phyloP scores from a whole-genome alignment of 2,113 vertebrate genomes.

The Dasyornis broadbenti region DNA sequence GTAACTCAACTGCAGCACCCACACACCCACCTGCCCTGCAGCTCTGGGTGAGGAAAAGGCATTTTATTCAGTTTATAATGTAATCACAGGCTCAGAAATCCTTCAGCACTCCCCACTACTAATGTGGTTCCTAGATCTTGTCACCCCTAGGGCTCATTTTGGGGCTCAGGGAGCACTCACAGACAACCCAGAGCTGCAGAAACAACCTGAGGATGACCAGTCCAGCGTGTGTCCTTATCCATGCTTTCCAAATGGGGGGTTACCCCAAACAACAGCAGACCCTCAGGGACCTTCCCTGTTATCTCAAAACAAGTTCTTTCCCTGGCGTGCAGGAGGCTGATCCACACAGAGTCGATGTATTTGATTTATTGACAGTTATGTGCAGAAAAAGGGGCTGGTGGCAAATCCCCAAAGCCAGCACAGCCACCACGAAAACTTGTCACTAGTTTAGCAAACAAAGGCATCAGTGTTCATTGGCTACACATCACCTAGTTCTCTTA shows the following conservation, averaged over 20 bases:
- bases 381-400: background rate
- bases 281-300: background rate
- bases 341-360: background rate
- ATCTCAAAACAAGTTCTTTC: background rate
- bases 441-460: background rate
- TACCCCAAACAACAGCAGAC: background rate
- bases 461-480: background rate
- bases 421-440: background rate
- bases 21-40: rapidly evolving
- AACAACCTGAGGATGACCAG: background rate
- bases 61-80: background rate
- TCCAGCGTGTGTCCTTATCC: background rate
- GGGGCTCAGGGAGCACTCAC: background rate
- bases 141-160: background rate
- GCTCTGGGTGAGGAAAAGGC: background rate
- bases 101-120: background rate
- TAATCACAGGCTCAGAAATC: background rate
- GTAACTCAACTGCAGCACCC: background rate
- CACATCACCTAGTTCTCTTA: background rate
- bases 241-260: background rate
- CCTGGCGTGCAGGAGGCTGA: background rate
- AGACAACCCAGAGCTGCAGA: background rate
- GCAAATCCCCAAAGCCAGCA: background rate
- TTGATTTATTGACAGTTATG: background rate
- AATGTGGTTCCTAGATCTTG: background rate